phyloP scores from a whole-genome alignment of 1,140 invertebrate species.

The Phortica variegata region DNA sequence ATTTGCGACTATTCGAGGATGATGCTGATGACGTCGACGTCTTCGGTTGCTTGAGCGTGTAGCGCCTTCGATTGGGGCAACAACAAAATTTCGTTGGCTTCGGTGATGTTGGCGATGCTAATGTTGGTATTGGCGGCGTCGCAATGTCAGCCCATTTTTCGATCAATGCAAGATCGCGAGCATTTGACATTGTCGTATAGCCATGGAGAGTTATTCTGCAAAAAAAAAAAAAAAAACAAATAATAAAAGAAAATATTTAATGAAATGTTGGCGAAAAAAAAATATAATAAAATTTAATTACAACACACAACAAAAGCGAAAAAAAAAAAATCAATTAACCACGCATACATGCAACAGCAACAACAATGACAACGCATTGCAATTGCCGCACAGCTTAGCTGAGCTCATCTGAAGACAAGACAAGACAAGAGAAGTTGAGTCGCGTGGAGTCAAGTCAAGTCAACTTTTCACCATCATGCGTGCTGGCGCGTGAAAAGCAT shows the following conservation, averaged over 20 bases:
- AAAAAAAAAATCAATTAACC: slow-evolving; percentile 43
- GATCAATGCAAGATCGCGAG: slow-evolving; percentile 51
- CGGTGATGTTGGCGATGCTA: slow-evolving; percentile 50
- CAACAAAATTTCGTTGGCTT: slow-evolving; percentile 50
- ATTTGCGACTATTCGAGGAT: slow-evolving; percentile 25
- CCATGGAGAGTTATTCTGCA: slow-evolving; percentile 50
- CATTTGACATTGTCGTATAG: slow-evolving; percentile 54
- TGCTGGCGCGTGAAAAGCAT: no score
- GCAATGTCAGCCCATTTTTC: slow-evolving; percentile 56
- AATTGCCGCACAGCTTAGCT: no score
- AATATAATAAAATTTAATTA: slow-evolving; percentile 8
- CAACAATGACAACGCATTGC: background rate
- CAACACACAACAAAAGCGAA: background rate
- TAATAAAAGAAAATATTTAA: background rate
- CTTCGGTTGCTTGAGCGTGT: slow-evolving; percentile 45
- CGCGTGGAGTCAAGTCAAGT: slow-evolving; percentile 17
- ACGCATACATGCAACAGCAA: slow-evolving; percentile 34
- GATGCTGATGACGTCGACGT: background rate
- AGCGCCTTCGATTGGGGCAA: slow-evolving; percentile 49
- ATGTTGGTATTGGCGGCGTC: slow-evolving; percentile 43
- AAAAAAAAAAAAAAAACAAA: background rate
- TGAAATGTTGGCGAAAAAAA: background rate
- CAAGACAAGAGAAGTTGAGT: no score
- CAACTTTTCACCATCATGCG: slow-evolving; percentile 37
- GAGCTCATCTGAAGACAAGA: no score